Evolutionary conservation across 2,113 vertebrate genomes (phyloP).

Genomic region (Dunckerocampus dactyliophorus): DNA sequence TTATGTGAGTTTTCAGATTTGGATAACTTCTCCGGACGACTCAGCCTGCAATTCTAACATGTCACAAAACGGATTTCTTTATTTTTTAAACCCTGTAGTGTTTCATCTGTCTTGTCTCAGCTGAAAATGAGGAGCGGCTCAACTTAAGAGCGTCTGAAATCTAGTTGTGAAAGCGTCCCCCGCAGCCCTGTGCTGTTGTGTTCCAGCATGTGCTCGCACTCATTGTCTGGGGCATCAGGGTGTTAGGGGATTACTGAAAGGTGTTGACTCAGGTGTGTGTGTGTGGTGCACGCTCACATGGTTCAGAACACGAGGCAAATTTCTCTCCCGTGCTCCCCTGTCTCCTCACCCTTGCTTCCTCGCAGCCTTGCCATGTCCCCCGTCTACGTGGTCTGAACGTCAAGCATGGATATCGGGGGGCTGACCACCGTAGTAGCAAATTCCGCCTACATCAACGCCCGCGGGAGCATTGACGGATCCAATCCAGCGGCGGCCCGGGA

Average conservation of each 20-base stretch:
- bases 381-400: conserved; percentile 34
- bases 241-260: conserved; percentile 79
- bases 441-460: conserved; percentile 78
- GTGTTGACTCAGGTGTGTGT: conserved; percentile 78
- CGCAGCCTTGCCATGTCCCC: conserved; percentile 35
- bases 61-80: no score
- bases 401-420: conserved; percentile 75
- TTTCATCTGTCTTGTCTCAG: no score
- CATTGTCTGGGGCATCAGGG: conserved; percentile 72
- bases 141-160: not conserved
- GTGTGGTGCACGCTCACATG: conserved; percentile 37
- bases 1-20: no score
- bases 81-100: not conserved
- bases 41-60: no score
- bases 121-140: not conserved
- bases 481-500: conserved; percentile 65
- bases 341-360: conserved; percentile 20
- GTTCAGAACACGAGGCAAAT: conserved; percentile 28
- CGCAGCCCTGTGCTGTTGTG: not conserved
- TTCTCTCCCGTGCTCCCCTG: conserved; percentile 20
- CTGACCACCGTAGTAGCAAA: conserved; percentile 78
- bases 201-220: conserved; percentile 32
- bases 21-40: no score
- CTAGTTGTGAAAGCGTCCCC: not conserved
- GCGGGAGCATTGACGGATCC: conserved; percentile 73